Conservation (phyloP, 2,113 vertebrate species). For the Eublepharis macularius region DNA sequence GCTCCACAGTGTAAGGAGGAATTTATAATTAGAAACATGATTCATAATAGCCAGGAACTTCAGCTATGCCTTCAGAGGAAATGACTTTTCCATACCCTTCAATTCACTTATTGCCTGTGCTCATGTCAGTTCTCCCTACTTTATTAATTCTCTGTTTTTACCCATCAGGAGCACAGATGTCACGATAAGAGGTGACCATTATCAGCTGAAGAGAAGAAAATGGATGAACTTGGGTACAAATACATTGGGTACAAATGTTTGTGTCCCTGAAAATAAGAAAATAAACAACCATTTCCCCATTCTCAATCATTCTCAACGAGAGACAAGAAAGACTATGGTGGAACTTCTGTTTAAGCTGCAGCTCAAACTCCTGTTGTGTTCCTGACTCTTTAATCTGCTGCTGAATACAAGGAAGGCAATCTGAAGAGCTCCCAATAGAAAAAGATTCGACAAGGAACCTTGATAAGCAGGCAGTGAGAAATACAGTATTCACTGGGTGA, state of each 20-base stretch:
- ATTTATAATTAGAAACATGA: slow-evolving; percentile 71
- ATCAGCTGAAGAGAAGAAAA: slow-evolving; percentile 16
- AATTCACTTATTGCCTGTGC: neutral
- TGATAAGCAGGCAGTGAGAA: slow-evolving; percentile 20
- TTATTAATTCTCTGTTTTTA: slow-evolving; percentile 49
- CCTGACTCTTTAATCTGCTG: neutral
- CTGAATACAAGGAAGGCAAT: slow-evolving; percentile 21
- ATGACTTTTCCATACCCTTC: slow-evolving; percentile 43
- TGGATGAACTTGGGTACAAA: neutral
- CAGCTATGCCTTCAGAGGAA: slow-evolving; percentile 46
- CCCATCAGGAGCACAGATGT: slow-evolving; percentile 53
- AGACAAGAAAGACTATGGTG: slow-evolving; percentile 25
- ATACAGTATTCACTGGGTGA: neutral
- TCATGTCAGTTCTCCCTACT: slow-evolving; percentile 1
- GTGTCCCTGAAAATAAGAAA: slow-evolving; percentile 25
- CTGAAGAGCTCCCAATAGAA: slow-evolving; percentile 5
- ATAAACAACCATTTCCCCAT: neutral
- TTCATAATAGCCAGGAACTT: slow-evolving; percentile 45
- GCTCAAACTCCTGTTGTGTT: slow-evolving; percentile 12
- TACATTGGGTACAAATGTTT: neutral
- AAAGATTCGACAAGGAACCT: slow-evolving; percentile 30
- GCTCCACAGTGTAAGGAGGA: neutral
- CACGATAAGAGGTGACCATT: slow-evolving; percentile 4
- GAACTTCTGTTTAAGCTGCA: slow-evolving; percentile 19
- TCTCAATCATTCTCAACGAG: slow-evolving; percentile 11